A percentile compares a stretch with the other conserved stretches of the same genome.
These are phyloP conservation scores for Hydrocynus forskahlii DNA, from an alignment of 2,797 vertebrate genomes.

Conservation along the genomic window DNA sequence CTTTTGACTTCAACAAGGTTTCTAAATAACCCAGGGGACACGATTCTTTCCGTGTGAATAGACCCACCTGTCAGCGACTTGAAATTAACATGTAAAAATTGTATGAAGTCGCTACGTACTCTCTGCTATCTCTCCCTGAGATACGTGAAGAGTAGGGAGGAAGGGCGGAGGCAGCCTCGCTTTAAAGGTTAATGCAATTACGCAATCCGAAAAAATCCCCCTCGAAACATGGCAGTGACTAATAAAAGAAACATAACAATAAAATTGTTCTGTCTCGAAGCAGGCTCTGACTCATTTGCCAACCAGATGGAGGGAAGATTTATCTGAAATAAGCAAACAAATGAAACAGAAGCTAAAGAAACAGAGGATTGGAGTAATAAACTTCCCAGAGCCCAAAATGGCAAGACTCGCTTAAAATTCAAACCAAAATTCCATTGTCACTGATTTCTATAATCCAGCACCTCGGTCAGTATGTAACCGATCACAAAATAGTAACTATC, in stretches of 20 bases:
- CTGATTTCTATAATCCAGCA: too few species aligned
- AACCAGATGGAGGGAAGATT: conserved; percentile 55
- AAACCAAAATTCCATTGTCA: neutral
- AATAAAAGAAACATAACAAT: conserved; percentile 41
- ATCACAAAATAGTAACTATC: too few species aligned
- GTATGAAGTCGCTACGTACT: conserved; percentile 57
- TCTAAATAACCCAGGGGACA: conserved; percentile 73
- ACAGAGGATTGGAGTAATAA: conserved; percentile 55
- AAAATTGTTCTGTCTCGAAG: conserved; percentile 46
- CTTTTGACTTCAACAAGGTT: conserved; percentile 69
- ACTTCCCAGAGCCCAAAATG: conserved; percentile 29
- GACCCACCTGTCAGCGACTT: conserved; percentile 66
- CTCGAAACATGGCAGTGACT: conserved; percentile 40
- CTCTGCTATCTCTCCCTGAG: conserved; percentile 43
- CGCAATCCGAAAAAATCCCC: conserved; percentile 38
- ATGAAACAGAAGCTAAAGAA: conserved; percentile 45
- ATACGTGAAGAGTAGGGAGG: conserved; percentile 43
- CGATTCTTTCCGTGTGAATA: conserved; percentile 62
- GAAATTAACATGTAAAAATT: conserved; percentile 63
- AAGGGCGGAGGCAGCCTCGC: conserved; percentile 33
- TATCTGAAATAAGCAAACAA: conserved; percentile 54
- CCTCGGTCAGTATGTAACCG: too few species aligned
- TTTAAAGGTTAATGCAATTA: conserved; percentile 69
- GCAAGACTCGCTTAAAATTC: too few species aligned
- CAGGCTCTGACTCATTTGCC: conserved; percentile 53